phyloP scores from a whole-genome alignment of 2,113 vertebrate species.

The Lophura nycthemera region DNA sequence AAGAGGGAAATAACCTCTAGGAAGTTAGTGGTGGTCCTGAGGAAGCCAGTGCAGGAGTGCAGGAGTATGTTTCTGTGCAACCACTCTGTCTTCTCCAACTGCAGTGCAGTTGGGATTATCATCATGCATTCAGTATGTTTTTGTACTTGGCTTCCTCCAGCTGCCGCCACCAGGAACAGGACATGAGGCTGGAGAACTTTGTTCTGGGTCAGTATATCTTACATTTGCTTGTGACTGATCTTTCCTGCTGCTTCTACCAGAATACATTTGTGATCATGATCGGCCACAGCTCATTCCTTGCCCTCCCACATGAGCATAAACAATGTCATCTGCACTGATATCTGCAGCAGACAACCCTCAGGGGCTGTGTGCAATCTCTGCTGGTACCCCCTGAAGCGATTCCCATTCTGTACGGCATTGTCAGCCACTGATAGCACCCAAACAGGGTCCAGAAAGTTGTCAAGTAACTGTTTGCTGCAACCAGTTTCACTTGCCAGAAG shows the following conservation, averaged over 20 bases:
- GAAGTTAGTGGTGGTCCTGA: background rate
- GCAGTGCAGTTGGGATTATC: background rate
- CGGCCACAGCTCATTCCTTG: constrained; percentile 55
- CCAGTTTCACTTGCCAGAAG: constrained; percentile 68
- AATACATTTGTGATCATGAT: constrained; percentile 34
- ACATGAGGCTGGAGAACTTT: background rate
- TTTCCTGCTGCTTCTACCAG: constrained; percentile 28
- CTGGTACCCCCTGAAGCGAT: constrained; percentile 62
- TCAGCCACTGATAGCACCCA: constrained; percentile 73
- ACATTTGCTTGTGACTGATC: background rate
- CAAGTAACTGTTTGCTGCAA: constrained; percentile 71
- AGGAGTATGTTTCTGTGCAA: background rate
- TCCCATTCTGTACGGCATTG: constrained; percentile 56
- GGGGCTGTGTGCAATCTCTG: constrained; percentile 63
- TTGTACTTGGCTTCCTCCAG: background rate
- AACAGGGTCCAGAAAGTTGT: constrained; percentile 74
- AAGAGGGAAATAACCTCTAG: background rate
- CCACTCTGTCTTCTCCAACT: background rate
- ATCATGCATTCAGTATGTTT: background rate
- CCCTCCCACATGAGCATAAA: constrained; percentile 53
- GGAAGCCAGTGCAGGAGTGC: background rate
- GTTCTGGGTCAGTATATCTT: background rate
- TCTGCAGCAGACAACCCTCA: constrained; percentile 69
- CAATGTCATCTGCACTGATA: constrained; percentile 63
- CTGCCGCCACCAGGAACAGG: background rate